Percentiles rank a stretch among this genome's conserved stretches.
phyloP scores from a whole-genome alignment of 2,888 invertebrate species.

The Alloscopus bannaensis region DNA sequence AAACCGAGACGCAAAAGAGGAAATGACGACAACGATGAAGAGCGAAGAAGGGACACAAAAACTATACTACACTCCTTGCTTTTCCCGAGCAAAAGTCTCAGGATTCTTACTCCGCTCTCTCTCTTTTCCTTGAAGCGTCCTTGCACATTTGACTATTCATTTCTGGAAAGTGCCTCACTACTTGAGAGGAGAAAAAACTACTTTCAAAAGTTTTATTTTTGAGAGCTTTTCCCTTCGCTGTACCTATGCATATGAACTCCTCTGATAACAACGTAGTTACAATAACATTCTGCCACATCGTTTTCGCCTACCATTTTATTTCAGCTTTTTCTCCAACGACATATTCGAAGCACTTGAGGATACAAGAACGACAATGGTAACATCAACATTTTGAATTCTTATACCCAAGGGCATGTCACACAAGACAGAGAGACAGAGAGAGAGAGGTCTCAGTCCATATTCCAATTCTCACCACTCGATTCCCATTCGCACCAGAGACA shows the following conservation, averaged over 20 bases:
- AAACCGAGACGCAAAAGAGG: slow-evolving; percentile 5
- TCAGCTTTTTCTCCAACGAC: slow-evolving; percentile 26
- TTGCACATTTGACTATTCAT: slow-evolving; percentile 18
- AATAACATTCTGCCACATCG: no score
- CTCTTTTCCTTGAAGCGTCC: slow-evolving; percentile 20
- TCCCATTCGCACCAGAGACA: slow-evolving; percentile 22
- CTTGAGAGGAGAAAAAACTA: not conserved
- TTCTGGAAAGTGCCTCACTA: not conserved
- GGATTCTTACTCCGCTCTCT: no score
- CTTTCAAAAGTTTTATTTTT: no score
- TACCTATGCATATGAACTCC: no score
- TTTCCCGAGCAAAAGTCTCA: not conserved
- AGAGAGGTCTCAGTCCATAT: slow-evolving; percentile 35
- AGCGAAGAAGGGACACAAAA: slow-evolving; percentile 16
- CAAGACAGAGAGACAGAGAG: no score
- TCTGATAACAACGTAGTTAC: no score
- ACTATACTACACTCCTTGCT: slow-evolving; percentile 6
- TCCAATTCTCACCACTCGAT: slow-evolving; percentile 48
- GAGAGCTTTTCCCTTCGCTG: no score
- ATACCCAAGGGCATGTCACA: slow-evolving; percentile 37
- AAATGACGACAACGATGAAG: slow-evolving; percentile 28
- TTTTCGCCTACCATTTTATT: not conserved
- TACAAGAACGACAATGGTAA: slow-evolving; percentile 18
- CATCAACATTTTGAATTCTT: slow-evolving; percentile 47
- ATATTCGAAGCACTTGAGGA: slow-evolving; percentile 46